A percentile compares a stretch with the other conserved stretches of the same genome.
Evolutionary conservation across 2,888 invertebrate species (phyloP).

Genomic region (Caenorhabditis sp.): DNA sequence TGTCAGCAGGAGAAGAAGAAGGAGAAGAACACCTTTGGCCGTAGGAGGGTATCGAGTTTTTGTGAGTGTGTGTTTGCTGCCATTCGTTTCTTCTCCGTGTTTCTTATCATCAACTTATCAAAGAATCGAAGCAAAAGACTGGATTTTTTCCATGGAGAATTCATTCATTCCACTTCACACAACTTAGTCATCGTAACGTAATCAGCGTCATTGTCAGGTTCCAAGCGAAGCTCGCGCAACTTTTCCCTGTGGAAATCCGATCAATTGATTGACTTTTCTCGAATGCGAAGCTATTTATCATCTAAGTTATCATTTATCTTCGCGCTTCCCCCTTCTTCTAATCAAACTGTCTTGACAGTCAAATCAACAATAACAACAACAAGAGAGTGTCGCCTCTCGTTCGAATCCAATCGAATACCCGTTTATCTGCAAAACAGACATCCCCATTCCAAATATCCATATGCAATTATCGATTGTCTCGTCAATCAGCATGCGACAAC

Average conservation of each 20-base stretch:
- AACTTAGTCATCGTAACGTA: neutral
- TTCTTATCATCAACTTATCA: slow-evolving; percentile 54
- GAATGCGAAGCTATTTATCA: neutral
- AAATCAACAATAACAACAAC: slow-evolving; percentile 57
- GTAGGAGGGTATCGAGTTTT: slow-evolving; percentile 49
- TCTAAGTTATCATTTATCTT: slow-evolving; percentile 7
- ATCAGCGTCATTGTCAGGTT: neutral
- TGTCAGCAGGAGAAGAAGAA: too few species aligned
- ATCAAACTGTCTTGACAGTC: slow-evolving; percentile 8
- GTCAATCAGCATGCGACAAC: slow-evolving; percentile 55
- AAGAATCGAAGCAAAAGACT: slow-evolving; percentile 23
- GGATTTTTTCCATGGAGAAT: slow-evolving; percentile 38
- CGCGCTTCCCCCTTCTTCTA: neutral
- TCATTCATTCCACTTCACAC: slow-evolving; percentile 22
- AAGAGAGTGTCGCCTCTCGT: slow-evolving; percentile 32
- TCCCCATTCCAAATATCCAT: slow-evolving; percentile 13
- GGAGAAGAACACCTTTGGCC: slow-evolving; percentile 45
- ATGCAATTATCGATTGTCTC: slow-evolving; percentile 40
- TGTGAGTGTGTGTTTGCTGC: slow-evolving; percentile 19
- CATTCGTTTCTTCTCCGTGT: slow-evolving; percentile 32
- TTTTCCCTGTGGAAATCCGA: too few species aligned
- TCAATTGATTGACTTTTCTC: too few species aligned
- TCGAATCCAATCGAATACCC: slow-evolving; percentile 54
- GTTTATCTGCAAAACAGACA: slow-evolving; percentile 53
- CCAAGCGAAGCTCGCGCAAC: slow-evolving; percentile 21